Evolutionary conservation across 2,797 vertebrate species (phyloP), one percentile per base, ranked within the genome.

Genomic region (Pangasius larnaudii): DNA sequence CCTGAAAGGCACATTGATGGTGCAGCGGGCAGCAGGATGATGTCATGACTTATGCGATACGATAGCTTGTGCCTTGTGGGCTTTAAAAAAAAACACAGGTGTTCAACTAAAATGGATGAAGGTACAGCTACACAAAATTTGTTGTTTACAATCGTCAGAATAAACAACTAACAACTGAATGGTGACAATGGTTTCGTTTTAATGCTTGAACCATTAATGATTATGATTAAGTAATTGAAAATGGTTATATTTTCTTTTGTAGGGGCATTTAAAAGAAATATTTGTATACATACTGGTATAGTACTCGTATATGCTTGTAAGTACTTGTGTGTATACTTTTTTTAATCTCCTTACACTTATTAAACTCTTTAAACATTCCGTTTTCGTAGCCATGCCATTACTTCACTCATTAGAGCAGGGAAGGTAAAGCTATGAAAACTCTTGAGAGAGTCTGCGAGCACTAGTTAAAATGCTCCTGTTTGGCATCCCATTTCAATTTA

Each of bases 1-100:
- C 80, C 89, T 88, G 79, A 88, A 86, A 84, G 86, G 86, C 86
- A 85, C 86, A 89, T 86, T 86, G 74, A 88, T 88, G 83, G 78
- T 6, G 61, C 56, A 14, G 27, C 22, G 36, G 79, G 86, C 75
- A 67, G 67, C 85, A 89, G 65, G 72, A 86, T 89, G 89, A 89
- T 86, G 91, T 90, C 86, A 90, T 89, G 75, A 59, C 79, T 85
- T 74, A 72, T 63, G 69, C 51, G 86, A 89, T 78, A 78, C 53
- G n/a, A 59, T 49, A 61, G 51, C 65, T 56, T 24, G 36, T 53
- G 83, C 69, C 65, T 49, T 53, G 39, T 59, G 61, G 10, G 61
- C 27, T 65, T 27, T 65, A 65, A 65, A n/a, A n/a, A n/a, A n/a
- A n/a, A 65, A 22, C 11, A 30, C 61, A n/a, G n/a, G 27, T 4